Evolutionary conservation across 2,888 invertebrate genomes (phyloP).

Genomic region (Callyntrura sp.): DNA sequence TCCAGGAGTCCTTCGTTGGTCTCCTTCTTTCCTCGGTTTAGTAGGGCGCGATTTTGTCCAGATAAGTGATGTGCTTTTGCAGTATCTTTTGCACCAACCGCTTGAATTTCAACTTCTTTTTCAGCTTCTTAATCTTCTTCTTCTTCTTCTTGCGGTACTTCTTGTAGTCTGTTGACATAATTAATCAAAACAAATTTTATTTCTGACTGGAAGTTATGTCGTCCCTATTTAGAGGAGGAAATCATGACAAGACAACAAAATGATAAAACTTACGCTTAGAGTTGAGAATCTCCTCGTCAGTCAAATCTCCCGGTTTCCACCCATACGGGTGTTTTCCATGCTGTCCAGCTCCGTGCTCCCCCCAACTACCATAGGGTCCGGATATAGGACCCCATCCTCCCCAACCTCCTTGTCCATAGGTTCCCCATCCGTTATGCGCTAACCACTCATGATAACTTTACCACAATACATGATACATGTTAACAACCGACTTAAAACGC

Average conservation of each 20-base stretch:
- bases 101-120: conserved; percentile 84
- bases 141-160: conserved; percentile 84
- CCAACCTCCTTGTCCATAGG: conserved; percentile 60
- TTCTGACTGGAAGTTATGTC: too few species aligned
- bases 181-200: too few species aligned
- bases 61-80: conserved; percentile 83
- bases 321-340: conserved; percentile 73
- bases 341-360: conserved; percentile 40
- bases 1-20: too few species aligned
- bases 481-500: too few species aligned
- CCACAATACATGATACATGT: conserved; percentile 1
- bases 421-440: conserved; percentile 29
- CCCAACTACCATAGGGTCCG: conserved; percentile 53
- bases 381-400: conserved; percentile 60
- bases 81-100: conserved; percentile 83
- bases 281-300: conserved; percentile 82
- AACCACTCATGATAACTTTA: conserved; percentile 34
- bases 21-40: too few species aligned
- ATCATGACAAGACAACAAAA: background rate
- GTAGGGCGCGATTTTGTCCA: conserved; percentile 83
- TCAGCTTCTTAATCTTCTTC: conserved; percentile 83
- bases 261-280: conserved; percentile 80
- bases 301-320: conserved; percentile 77
- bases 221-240: too few species aligned
- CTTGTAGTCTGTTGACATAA: conserved; percentile 83